Evolutionary conservation across 2,888 invertebrate genomes (phyloP), one percentile per base, ranked within the genome.

Genomic region (Antheraea assamensis): DNA sequence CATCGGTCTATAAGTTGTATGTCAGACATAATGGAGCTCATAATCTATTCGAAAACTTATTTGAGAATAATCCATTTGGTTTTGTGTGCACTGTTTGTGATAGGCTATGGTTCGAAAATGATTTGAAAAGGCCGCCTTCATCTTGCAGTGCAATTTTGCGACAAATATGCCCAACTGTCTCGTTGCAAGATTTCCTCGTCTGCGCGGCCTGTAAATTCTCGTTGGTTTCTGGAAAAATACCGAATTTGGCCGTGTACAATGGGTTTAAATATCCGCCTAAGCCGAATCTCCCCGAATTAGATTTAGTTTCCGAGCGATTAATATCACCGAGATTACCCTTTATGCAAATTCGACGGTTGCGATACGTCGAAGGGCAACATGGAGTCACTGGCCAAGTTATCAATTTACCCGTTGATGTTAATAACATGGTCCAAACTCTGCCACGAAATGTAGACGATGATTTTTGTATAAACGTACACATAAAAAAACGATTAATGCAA

Each of bases 271-370:
- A 74, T 77, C 74, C 76, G 17, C 71, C 74, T 52, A 72, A 74
- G 49, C 74, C 75, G 24, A 58, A 68, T 64, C 72, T 75, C 64
- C 74, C 76, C 47, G 49, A 64, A 49, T 74, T 78, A 52, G 75
- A 78, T 73, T 61, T 76, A 47, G 71, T 79, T 15, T 52, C 74
- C 27, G 75, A 77, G 64, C 71, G 78, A 64, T 71, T 78, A 70
- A 76, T 78, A 72, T 78, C 78, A 47, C 78, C 78, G 42, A 74
- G 75, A 71, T 52, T 78, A 71, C 76, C 77, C n/a, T 79, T 79
- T 70, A 77, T 79, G 78, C 78, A 79, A 72, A 75, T 79, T 73
- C 75, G 77, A 61, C 73, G 79, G 30, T 70, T 79, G 24, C 19
- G 79, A 55, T 68, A 76, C 52, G 61, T 64, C 17, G 74, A 74